Evolutionary conservation across 2,888 invertebrate genomes (phyloP), one percentile per base, ranked within the genome.

Genomic region (Proisotoma minuta): DNA sequence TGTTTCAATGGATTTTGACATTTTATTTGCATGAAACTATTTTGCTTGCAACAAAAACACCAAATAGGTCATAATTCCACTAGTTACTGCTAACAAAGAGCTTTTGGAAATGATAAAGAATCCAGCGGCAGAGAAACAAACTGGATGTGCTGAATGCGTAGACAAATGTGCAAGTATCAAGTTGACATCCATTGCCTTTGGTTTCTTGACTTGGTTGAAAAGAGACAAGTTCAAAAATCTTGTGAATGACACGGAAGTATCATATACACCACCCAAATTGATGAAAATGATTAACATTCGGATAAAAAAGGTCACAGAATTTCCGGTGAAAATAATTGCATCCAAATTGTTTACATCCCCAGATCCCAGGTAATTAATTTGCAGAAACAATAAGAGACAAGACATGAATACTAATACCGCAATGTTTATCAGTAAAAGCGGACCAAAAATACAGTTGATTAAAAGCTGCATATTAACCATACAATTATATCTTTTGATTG

Each of bases 381-480:
- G 66, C 10, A 71, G 53, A 29, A 66, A 71, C 10, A 69, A 56
- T 10, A 70, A 61, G 10, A 68, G 48, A 28, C 71, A 69, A 29
- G 62, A 54, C 51, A 70, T 60, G n/a, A 68, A 59, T 1, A 71
- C 71, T 3, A 71, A 64, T 4, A 68, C 66, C 10, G 60, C 68
- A 22, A 63, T 67, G 57, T 70, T 60, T 15, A 72, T 54, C 3
- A 69, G 68, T 5, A 72, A 54, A 47, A 72, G 65, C 3, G 66
- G 61, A 1, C 72, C 72, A 50, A 72, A 72, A 39, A 72, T 72
- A 23, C 68, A 65, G 52, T 72, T 72, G 20, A 72, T 60, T 8
- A 70, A 62, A 20, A 62, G 29, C 49, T 70, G 72, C 68, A 68
- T 72, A 58, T 65, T 64, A 2, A 66, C 62, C 10, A 72, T 59